These are phyloP conservation scores for Philereme vetulata DNA, from an alignment of 2,888 invertebrate species.

Conservation along the genomic window DNA sequence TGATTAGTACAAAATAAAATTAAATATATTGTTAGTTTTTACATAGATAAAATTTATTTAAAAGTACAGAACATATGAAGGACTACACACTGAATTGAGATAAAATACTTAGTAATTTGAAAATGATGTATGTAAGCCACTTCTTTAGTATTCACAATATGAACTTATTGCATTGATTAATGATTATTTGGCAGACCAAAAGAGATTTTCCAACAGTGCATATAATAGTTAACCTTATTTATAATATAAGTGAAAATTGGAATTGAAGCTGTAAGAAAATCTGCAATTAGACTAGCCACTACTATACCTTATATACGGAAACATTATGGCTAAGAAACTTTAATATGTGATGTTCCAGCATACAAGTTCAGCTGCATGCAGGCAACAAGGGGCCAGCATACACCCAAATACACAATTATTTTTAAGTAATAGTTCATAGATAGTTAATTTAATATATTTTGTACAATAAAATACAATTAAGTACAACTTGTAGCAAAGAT, in stretches of 20 bases:
- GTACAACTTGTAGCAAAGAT: conserved; percentile 88
- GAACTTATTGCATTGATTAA: conserved; percentile 81
- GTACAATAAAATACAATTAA: conserved; percentile 88
- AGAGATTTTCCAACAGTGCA: conserved; percentile 84
- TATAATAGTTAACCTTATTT: conserved; percentile 76
- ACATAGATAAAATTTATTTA: conserved; percentile 83
- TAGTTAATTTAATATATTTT: conserved; percentile 86
- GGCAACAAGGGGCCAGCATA: conserved; percentile 80
- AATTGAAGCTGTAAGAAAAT: conserved; percentile 84
- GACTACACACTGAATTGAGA: conserved; percentile 84
- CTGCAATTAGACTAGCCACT: conserved; percentile 83
- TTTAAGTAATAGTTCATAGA: conserved; percentile 82
- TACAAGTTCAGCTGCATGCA: conserved; percentile 82
- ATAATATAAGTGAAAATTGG: conserved; percentile 80
- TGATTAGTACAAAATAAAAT: conserved; percentile 85
- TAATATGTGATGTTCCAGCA: conserved; percentile 81
- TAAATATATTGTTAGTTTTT: conserved; percentile 84
- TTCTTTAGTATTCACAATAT: conserved; percentile 81
- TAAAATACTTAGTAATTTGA: conserved; percentile 82
- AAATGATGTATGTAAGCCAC: conserved; percentile 83
- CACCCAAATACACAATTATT: conserved; percentile 79
- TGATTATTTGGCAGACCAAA: conserved; percentile 82
- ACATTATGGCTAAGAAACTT: conserved; percentile 80
- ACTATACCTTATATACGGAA: conserved; percentile 82
- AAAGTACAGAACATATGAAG: conserved; percentile 84